Evolutionary conservation across 2,113 vertebrate species (phyloP).

Genomic region (Brachypteracias leptosomus): DNA sequence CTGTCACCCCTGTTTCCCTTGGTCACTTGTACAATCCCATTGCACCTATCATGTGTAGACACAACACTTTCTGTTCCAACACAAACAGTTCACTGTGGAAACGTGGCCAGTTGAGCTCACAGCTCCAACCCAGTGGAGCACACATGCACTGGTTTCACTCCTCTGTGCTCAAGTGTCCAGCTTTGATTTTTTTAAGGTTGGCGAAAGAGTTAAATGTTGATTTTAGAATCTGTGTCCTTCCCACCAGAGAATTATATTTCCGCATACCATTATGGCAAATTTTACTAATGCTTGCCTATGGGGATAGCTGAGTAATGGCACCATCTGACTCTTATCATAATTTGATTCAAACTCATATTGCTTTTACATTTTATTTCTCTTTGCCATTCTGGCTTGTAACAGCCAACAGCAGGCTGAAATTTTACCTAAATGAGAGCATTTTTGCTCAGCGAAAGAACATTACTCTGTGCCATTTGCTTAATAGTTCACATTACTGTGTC

Average conservation of each 20-base stretch:
- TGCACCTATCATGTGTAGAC: fast-evolving
- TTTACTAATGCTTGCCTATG: slow-evolving; percentile 71
- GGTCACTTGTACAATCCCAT: neutral
- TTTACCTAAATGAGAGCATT: slow-evolving; percentile 77
- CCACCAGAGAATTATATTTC: slow-evolving; percentile 58
- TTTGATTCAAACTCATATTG: slow-evolving; percentile 77
- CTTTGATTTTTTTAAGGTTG: neutral
- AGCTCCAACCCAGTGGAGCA: neutral
- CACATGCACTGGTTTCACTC: neutral
- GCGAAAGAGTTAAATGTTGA: slow-evolving; percentile 54
- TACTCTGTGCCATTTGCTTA: slow-evolving; percentile 76
- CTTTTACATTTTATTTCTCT: slow-evolving; percentile 74
- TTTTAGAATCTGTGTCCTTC: slow-evolving; percentile 33
- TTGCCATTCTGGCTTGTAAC: slow-evolving; percentile 74
- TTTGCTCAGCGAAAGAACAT: slow-evolving; percentile 70
- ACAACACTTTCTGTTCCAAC: fast-evolving
- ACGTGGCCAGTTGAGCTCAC: fast-evolving
- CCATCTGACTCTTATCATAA: slow-evolving; percentile 78
- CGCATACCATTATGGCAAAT: slow-evolving; percentile 59
- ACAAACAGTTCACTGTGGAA: neutral
- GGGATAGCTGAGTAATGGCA: slow-evolving; percentile 68
- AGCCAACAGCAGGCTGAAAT: slow-evolving; percentile 76
- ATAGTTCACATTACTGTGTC: slow-evolving; percentile 72
- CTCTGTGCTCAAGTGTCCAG: neutral
- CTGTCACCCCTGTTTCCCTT: neutral